Evolutionary conservation across 2,113 vertebrate genomes (phyloP), one percentile per base, ranked within the genome.

Genomic region (Pyrgilauda ruficollis): DNA sequence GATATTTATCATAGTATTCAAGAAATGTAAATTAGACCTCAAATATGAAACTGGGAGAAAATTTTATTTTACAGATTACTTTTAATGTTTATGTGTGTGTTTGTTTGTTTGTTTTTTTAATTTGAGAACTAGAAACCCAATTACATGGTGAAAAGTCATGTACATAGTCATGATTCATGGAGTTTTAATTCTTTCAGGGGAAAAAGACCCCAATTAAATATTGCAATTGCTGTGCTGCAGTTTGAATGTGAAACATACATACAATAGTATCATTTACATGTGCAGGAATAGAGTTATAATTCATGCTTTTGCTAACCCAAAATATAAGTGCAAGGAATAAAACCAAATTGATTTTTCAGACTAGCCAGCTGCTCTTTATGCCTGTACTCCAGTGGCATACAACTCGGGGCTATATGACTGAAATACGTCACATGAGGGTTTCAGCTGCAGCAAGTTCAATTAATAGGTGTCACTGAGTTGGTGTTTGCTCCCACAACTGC

Each of bases 371-470:
- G 39, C 56, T 81, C 6, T 91, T 91, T 31, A 43, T 80, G 62
- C 37, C 41, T 0, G 2, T 11, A 3, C 16, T 37, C 6, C 18
- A 16, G 53, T 2, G 1, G 16, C 30, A n/a, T 50, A 23, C 13
- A 26, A 2, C 62, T 69, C 23, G 0, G 0, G 68, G 39, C 8
- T 78, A 2, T 33, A 11, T 67, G 76, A 43, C n/a, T 0, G 2
- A 90, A 89, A 28, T 41, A n/a, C 0, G 0, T 84, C 50, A 55
- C 27, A 18, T 17, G 50, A 84, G 59, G 53, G 18, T 47, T 93
- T 69, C 70, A 67, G n/a, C 59, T 84, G 69, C 69, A 75, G 41
- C 0, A 2, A 44, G 37, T 56, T 95, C 53, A 69, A 8, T 94
- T 89, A 84, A 52, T 49, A 87, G 66, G 28, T 79, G 58, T 69